Conservation (phyloP, 2,888 invertebrate genomes). For the Germaria angustata region DNA sequence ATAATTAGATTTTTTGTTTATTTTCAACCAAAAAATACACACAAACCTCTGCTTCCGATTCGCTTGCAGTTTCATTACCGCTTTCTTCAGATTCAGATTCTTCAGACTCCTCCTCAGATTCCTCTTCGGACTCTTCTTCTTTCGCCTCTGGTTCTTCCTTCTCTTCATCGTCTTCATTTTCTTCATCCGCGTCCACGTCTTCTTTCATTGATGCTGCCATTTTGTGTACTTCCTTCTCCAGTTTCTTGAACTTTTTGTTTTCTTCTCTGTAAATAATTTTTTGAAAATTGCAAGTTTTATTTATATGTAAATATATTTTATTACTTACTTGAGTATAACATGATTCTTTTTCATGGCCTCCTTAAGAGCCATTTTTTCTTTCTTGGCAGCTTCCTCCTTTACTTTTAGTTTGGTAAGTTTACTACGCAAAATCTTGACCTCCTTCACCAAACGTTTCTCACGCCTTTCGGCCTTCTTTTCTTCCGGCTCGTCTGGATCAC, state of each 20-base stretch:
- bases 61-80: slow-evolving; percentile 78
- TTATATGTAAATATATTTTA: neutral
- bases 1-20: neutral
- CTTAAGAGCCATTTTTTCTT: slow-evolving; percentile 88
- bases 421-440: slow-evolving; percentile 78
- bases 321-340: slow-evolving; percentile 84
- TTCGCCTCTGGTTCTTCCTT: slow-evolving; percentile 80
- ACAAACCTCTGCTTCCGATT: slow-evolving; percentile 84
- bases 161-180: slow-evolving; percentile 83
- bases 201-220: slow-evolving; percentile 94
- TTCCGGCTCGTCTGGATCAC: slow-evolving; percentile 85
- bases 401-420: slow-evolving; percentile 83
- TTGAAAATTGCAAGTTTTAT: neutral
- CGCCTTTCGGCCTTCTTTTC: slow-evolving; percentile 85
- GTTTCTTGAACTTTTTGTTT: slow-evolving; percentile 89
- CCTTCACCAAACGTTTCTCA: slow-evolving; percentile 83
- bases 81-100: slow-evolving; percentile 85
- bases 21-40: neutral
- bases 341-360: slow-evolving; percentile 91
- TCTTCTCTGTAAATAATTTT: slow-evolving; percentile 85
- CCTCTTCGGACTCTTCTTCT: slow-evolving; percentile 75
- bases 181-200: slow-evolving; percentile 86
- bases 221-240: slow-evolving; percentile 94
- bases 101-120: slow-evolving; percentile 80
- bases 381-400: slow-evolving; percentile 86